Base-by-base conservation (phyloP, 1,140 invertebrate genomes). In the Aporrectodea caliginosa region DNA sequence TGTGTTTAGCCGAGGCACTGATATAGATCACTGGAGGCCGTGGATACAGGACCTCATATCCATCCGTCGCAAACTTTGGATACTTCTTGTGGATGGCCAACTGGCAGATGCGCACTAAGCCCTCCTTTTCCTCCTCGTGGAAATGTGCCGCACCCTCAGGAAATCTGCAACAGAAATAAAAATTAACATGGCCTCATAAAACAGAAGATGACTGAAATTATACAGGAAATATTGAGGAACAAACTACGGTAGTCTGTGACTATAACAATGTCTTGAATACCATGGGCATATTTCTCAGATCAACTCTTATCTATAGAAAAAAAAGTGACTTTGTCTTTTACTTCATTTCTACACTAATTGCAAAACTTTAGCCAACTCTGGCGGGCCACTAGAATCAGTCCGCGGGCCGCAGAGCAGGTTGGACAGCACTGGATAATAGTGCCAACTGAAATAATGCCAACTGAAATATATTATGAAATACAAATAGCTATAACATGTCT, bases 1-100 rank as follows among this genome's bases (percentile, higher is more conserved):
- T 92, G 75, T 92, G 87, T 1, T 91, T 92, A 82, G 93, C 92
- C 1, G 92, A 91, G 1, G 93, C 91, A 83, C 93, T 94, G 82
- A 93, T 93, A 89, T 96, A 96, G 84, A 96, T 92, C 32, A 93
- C 90, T 12, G 93, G 94, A 12, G 93, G 91, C 0, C 92, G 91
- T 69, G 91, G 91, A 58, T 92, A 91, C 68, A 95, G 90, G 1
- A 93, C 92, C 75, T 93, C 90, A 80, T 92, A 93, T 71, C 94
- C 94, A 84, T 95, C 93, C 84, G 93, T 92, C 79, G 92, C 89
- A 86, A 93, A 95, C 72, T 93, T 90, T 0, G 93, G 93, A 85
- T 94, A 95, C 84, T 92, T 93, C 84, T 92, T 91, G 86, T 94
- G 93, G 2, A 96, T 84, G 76, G 94, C 91, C 88, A 95, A 91